These are phyloP conservation scores for Apodemus agrarius DNA, from an alignment of 2,797 vertebrate genomes.

Conservation along the genomic window DNA sequence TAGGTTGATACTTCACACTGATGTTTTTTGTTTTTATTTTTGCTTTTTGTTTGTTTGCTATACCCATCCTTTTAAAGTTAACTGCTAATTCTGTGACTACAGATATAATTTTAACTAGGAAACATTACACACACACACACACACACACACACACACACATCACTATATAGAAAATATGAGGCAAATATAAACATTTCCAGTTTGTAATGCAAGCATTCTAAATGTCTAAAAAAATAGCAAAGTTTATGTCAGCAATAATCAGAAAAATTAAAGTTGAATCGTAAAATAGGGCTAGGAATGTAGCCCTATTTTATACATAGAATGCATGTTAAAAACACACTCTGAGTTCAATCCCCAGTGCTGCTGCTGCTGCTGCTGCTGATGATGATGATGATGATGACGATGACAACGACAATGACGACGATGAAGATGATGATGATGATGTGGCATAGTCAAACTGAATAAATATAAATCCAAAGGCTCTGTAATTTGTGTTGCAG, in stretches of 20 bases:
- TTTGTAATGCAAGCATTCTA: background rate
- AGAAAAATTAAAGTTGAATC: background rate
- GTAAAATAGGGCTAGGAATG: background rate
- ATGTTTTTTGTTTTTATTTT: too few relatives aligned
- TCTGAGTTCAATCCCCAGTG: background rate
- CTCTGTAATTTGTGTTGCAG: background rate
- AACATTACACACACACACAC: too few relatives aligned
- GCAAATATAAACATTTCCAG: background rate
- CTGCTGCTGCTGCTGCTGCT: rapidly evolving
- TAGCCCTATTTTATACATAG: too few relatives aligned
- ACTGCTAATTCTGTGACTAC: background rate
- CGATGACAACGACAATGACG: too few relatives aligned
- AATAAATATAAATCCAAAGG: background rate
- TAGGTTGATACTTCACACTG: background rate
- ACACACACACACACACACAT: too few relatives aligned
- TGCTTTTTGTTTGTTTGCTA: background rate
- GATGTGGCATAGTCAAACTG: background rate
- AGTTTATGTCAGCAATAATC: background rate
- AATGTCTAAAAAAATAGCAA: background rate
- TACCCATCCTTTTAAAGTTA: background rate
- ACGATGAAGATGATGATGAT: background rate
- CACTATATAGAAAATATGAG: background rate
- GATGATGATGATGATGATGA: too few relatives aligned
- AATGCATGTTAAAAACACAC: background rate
- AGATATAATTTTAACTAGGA: background rate